A percentile compares a stretch with the other conserved stretches of the same genome.
Evolutionary conservation across 2,113 vertebrate genomes (phyloP).

Genomic region (Anseranas semipalmata): DNA sequence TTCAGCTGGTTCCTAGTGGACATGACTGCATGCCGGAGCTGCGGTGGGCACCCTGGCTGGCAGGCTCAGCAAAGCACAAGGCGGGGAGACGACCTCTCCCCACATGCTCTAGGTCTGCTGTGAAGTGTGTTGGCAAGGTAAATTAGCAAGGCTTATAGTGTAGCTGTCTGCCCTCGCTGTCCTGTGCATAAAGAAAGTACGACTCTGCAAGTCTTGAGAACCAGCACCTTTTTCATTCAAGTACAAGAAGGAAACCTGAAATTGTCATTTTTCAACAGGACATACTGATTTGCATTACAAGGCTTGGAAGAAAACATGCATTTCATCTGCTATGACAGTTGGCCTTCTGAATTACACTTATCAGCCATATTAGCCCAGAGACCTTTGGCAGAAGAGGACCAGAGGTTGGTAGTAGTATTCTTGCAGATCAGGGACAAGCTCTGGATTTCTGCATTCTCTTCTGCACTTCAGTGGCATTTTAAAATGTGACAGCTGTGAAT

Average conservation of each 20-base stretch:
- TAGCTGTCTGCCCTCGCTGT: background rate
- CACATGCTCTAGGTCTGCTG: accelerated
- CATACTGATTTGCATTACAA: constrained; percentile 28
- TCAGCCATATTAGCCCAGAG: background rate
- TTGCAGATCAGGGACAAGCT: background rate
- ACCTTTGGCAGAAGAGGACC: constrained; percentile 21
- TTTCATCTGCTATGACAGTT: constrained; percentile 42
- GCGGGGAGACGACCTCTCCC: background rate
- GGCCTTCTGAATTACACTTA: constrained; percentile 43
- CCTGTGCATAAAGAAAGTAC: background rate
- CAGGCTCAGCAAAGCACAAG: too few relatives aligned
- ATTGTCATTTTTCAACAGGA: constrained; percentile 21
- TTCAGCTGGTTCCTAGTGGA: accelerated
- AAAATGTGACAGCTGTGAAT: constrained; percentile 34
- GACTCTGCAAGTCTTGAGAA: background rate
- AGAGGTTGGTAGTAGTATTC: background rate
- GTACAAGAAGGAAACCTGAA: constrained; percentile 11
- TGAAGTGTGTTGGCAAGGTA: background rate
- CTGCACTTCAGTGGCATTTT: background rate
- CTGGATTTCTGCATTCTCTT: background rate
- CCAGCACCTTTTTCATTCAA: background rate
- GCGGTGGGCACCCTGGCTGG: background rate
- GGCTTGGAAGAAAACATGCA: constrained; percentile 19
- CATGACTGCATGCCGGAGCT: accelerated
- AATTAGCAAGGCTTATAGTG: background rate